Evolutionary conservation across 2,797 vertebrate genomes (phyloP), one percentile per base, ranked within the genome.

Genomic region (Tympanoctomys barrerae): DNA sequence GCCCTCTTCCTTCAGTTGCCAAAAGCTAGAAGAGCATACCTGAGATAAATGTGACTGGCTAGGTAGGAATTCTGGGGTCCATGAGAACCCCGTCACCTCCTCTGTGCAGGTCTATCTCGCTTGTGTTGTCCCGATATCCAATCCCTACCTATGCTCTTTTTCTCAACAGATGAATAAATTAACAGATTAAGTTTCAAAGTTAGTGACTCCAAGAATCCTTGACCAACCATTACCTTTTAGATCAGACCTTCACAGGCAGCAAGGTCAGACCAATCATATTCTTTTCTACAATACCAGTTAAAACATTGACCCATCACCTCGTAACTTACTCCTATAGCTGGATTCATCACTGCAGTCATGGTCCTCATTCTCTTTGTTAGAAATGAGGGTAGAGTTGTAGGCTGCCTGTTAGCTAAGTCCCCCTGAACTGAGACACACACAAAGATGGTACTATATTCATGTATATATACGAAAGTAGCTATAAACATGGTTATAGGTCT

Each of bases 121-220:
- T 39, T 81, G 24, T 26, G 16, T 57, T 93, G 52, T 49, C 62
- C 87, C n/a, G 36, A 39, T 84, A 83, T 75, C 39, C 8, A 93
- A 7, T 28, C 42, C 7, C 18, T 68, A 31, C 31, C 54, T 46
- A 59, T 33, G 49, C 75, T 70, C 49, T 85, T 82, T 8, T 57
- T 91, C 36, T 94, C 84, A 73, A 85, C 13, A 88, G 28, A 87
- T 73, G 21, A 85, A 80, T 93, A 33, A 87, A 66, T 95, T 59
- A 88, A 89, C 24, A 81, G 39, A 42, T 22, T 73, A 10, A 49
- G 91, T 94, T 83, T 94, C 49, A 80, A 26, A 61, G 81, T 87
- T 46, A 96, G 89, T 39, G 21, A 13, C 22, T 75, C 13, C 39
- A 87, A 54, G 22, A 88, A 68, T 64, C 10, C 26, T 83, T 73